Evolutionary conservation across 2,888 invertebrate genomes (phyloP), one percentile per base, ranked within the genome.

Genomic region (Venusia cambrica): DNA sequence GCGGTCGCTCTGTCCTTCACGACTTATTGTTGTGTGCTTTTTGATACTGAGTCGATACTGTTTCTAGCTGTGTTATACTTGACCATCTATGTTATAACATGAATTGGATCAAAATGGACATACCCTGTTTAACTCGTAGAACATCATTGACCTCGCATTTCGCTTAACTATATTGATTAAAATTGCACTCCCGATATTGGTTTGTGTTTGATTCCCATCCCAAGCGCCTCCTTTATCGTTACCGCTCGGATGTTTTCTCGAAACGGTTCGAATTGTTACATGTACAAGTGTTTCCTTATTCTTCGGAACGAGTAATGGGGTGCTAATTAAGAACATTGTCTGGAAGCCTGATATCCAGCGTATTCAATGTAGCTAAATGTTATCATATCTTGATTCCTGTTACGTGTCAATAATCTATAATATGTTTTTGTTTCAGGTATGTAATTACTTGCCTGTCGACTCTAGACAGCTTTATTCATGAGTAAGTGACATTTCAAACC

Each of bases 261-360:
- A 14, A 22, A 22, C 8, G 9, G 15, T 4, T 7, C 18, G 15
- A 26, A 4, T 17, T 26, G 15, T 21, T 12, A 8, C 4, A 18
- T 15, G 20, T 24, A 17, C 20, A 30, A 30, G 17, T 14, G 19
- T 26, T 37, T 30, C 29, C 19, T 39, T 34, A 10, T 28, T 21
- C 6, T 22, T 28, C 28, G 40, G 36, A 36, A 36, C 28, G 20
- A 26, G 31, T 35, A 33, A 32, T 37, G 22, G 33, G 12, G 28
- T 34, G 48, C 45, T 48, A 42, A 45, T 45, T 45, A 39, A 34
- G 20, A 17, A 22, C 36, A 29, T 19, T 22, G 28, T 28, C 24
- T 38, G n/a, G n/a, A n/a, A n/a, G n/a, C 18, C 19, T 20, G 27
- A 5, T 14, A 9, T 8, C 4, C 7, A 14, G n/a, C 17, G 10